Percentiles rank a stretch among this genome's conserved stretches.
Conservation (phyloP, 2,888 invertebrate genomes). For the Baccha elongata region DNA sequence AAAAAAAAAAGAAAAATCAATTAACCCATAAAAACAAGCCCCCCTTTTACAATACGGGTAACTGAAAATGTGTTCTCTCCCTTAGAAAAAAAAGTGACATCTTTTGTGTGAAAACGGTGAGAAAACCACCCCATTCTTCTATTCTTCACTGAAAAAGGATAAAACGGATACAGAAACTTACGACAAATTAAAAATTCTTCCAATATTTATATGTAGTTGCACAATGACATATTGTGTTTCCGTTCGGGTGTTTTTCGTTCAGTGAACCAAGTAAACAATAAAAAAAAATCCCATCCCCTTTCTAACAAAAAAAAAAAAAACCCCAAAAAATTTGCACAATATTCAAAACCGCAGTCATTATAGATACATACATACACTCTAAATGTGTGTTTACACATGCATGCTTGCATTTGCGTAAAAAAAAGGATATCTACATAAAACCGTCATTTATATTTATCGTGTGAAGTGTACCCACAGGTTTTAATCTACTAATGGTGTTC, state of each 20-base stretch:
- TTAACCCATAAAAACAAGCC: conserved; percentile 15
- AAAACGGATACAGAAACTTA: conserved; percentile 71
- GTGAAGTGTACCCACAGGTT: conserved; percentile 42
- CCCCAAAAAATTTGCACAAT: conserved; percentile 29
- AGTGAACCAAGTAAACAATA: conserved; percentile 38
- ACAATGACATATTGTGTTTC: conserved; percentile 61
- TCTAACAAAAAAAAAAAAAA: conserved; percentile 8
- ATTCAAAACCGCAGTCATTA: conserved; percentile 49
- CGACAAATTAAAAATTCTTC: conserved; percentile 43
- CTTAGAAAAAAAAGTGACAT: conserved; percentile 54
- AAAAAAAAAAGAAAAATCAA: conserved; percentile 1
- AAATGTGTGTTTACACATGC: conserved; percentile 34
- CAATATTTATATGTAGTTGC: conserved; percentile 42
- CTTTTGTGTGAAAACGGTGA: conserved; percentile 40
- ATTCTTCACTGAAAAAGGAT: conserved; percentile 36
- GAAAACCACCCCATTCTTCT: conserved; percentile 51
- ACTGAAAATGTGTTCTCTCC: conserved; percentile 12
- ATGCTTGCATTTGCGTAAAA: conserved; percentile 20
- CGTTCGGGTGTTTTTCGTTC: conserved; percentile 45
- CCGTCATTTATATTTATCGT: conserved; percentile 31
- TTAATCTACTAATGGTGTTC: conserved; percentile 68
- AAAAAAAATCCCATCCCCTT: conserved; percentile 13
- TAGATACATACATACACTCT: conserved; percentile 9
- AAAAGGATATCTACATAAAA: conserved; percentile 11
- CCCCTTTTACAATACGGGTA: neutral